Base-by-base conservation (phyloP, 2,797 vertebrate species). In the Chromis chromis region DNA sequence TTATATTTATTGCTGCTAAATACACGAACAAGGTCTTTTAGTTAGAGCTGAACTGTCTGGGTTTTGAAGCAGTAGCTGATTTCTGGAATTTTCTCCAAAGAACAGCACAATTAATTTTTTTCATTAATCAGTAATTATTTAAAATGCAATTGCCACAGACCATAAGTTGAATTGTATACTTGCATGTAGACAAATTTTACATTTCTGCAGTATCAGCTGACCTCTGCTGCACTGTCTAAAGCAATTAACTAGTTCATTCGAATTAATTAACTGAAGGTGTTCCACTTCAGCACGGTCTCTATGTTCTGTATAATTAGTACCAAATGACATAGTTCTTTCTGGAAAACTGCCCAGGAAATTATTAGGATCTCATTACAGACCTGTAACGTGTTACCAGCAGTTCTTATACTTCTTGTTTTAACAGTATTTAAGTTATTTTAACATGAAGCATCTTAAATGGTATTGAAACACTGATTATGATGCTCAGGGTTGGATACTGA, bases 121-220 rank as follows among this genome's bases (percentile, higher is more conserved):
- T 21, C 6, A 48, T n/a, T 3, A 48, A 21, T 48, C 6, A 48
- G 3, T 48, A 48, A 48, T 40, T 55, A 17, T 11, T 65, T 22
- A 4, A 53, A 25, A 53, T 40, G 13, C 40, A 0, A 53, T 21
- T 65, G 22, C 24, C 9, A 52, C 33, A 64, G 36, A 53, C 49
- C 25, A 14, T 21, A 24, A 6, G n/a, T 22, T 22, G 31, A 21
- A 9, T 17, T 31, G 9, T 61, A n/a, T 24, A 25, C 49, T 55
- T 40, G n/a, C 9, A 57, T 5, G 28, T 58, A 8, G 28, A 10
- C 4, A 17, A 49, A 69, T 42, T 5, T 61, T 33, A 46, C n/a
- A 60, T 67, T 54, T 74, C 24, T 64, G 14, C 61, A 36, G 61
- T 39, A 16, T 50, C 55, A 39, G 55, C 46, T 59, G 56, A 54